These are phyloP conservation scores for Phylloscopus trochilus DNA, from an alignment of 2,113 vertebrate species.

Conservation along the genomic window DNA sequence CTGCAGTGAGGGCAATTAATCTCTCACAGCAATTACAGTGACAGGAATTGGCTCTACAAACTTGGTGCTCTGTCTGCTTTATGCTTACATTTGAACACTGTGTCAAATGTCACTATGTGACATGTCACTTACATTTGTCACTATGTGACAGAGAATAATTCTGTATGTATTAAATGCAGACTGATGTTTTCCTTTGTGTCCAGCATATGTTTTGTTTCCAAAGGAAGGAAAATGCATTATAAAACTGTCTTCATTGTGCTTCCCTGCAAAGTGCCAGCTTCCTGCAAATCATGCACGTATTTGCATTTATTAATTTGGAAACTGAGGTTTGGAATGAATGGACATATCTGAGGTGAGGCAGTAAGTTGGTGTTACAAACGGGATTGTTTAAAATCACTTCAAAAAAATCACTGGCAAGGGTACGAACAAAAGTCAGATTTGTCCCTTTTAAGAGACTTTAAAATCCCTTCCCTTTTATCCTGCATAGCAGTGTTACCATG, in stretches of 20 bases:
- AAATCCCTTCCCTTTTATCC: background rate
- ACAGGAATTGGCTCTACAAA: background rate
- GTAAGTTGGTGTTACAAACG: accelerated
- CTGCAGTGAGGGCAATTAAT: background rate
- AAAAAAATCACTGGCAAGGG: background rate
- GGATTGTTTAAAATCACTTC: background rate
- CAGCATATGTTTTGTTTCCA: background rate
- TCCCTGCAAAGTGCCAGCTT: background rate
- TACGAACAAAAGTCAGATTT: background rate
- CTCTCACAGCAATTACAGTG: background rate
- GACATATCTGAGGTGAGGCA: background rate
- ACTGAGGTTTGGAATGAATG: background rate
- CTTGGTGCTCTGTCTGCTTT: background rate
- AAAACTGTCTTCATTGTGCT: background rate
- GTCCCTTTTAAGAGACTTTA: background rate
- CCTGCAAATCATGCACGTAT: background rate
- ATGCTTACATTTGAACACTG: background rate
- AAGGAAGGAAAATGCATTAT: background rate
- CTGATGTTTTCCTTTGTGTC: background rate
- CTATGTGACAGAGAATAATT: background rate
- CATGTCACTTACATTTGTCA: background rate
- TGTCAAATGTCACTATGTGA: background rate
- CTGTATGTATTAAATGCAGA: background rate
- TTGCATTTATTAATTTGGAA: background rate
- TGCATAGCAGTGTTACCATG: background rate